phyloP scores from a whole-genome alignment of 1,140 invertebrate species.

The Aleiodes sp. region DNA sequence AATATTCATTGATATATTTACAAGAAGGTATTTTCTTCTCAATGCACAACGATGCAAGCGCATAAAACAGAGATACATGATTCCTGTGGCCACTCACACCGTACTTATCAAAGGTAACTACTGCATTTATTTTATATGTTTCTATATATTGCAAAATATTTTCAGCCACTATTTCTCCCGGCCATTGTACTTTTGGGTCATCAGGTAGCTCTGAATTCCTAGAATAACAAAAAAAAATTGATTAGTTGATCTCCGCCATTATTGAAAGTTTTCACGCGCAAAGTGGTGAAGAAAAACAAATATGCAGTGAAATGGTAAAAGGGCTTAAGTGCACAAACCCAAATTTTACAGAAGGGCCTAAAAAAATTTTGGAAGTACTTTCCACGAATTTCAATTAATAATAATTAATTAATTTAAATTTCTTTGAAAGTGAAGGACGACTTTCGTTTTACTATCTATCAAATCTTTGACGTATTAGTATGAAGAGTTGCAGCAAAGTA shows the following conservation, averaged over 20 bases:
- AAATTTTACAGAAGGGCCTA: neutral
- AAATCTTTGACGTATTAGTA: no score
- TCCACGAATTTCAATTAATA: no score
- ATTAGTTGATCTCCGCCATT: neutral
- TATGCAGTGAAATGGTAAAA: no score
- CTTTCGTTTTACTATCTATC: no score
- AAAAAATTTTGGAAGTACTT: no score
- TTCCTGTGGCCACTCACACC: slow-evolving; percentile 92
- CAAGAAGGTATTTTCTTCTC: slow-evolving; percentile 77
- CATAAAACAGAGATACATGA: slow-evolving; percentile 86
- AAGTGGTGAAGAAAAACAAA: neutral
- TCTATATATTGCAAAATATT: slow-evolving; percentile 78
- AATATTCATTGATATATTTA: slow-evolving; percentile 57
- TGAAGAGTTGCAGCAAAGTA: no score
- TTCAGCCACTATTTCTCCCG: slow-evolving; percentile 75
- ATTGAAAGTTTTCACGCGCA: slow-evolving; percentile 28
- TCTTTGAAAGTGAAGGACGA: no score
- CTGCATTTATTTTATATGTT: slow-evolving; percentile 79
- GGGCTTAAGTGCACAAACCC: no score
- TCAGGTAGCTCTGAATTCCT: slow-evolving; percentile 79
- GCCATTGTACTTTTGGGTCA: slow-evolving; percentile 79
- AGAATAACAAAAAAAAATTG: slow-evolving; percentile 43
- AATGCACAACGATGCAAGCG: slow-evolving; percentile 78
- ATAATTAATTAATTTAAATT: no score
- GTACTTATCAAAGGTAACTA: slow-evolving; percentile 91